Base-by-base conservation (phyloP, 2,797 vertebrate genomes). In the Psittacula derbiana region DNA sequence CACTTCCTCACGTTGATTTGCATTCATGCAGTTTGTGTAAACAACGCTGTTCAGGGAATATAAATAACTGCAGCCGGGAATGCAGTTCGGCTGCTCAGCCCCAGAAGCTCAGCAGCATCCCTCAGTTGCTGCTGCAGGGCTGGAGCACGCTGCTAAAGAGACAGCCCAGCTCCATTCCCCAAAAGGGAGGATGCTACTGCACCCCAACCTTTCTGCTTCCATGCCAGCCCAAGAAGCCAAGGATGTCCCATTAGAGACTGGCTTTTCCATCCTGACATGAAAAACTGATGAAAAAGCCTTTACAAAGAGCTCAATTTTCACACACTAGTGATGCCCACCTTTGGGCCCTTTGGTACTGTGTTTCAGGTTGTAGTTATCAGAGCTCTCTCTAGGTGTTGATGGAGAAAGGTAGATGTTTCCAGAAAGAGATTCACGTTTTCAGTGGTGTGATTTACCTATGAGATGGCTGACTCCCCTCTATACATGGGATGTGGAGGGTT, bases 1-100 rank as follows among this genome's bases (percentile, higher is more conserved):
- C 30, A 69, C 96, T 97, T 96, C 96, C 95, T 94, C 81, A 91
- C 5, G 27, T 97, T 96, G 97, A 97, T 98, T 97, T 98, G 97
- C 98, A 98, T 98, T 97, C 96, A 53, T 96, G 97, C 97, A 96
- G 93, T 90, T 94, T 98, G 97, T 97, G 97, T 98, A 98, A 98
- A 98, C 98, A 98, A 97, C 95, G 4, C 95, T 97, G 95, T 71
- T 97, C 41, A 16, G 86, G 90, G 97, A 98, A 98, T 97, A 96
- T 96, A 97, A 98, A 98, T 98, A 97, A 96, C 95, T 93, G 76
- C 94, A 96, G 96, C 90, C 89, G 76, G 90, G 85, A 92, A 90
- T 91, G 95, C 95, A 97, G 95, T 88, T 96, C 9, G 5, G 70
- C 82, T 80, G 57, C 78, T 91, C 30, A 24, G 93, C 62, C 81